phyloP scores from a whole-genome alignment of 2,797 vertebrate genomes.

The Rhincodon typus region DNA sequence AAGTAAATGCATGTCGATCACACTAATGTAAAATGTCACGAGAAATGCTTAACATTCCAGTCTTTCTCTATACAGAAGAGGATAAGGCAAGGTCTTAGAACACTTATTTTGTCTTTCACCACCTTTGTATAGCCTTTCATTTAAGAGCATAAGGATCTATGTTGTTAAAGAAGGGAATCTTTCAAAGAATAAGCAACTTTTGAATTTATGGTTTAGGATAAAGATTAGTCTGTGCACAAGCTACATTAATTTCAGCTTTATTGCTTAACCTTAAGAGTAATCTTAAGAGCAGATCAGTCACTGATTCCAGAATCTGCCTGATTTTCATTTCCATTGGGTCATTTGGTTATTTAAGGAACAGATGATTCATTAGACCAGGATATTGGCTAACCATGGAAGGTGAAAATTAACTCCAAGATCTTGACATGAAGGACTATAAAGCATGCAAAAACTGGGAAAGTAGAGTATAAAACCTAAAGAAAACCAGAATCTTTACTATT shows the following conservation, averaged over 20 bases:
- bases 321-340: background rate
- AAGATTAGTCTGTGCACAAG: background rate
- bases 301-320: background rate
- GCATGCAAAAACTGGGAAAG: background rate
- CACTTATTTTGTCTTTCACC: background rate
- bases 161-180: background rate
- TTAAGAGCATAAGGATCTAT: background rate
- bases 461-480: background rate
- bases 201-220: background rate
- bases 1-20: background rate
- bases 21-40: constrained; percentile 14
- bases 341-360: background rate
- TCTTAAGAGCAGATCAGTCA: background rate
- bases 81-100: background rate
- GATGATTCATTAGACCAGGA: background rate
- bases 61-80: background rate
- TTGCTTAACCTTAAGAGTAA: background rate
- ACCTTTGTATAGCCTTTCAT: background rate
- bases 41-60: constrained; percentile 19
- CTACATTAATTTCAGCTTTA: background rate
- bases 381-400: background rate
- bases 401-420: background rate
- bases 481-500: background rate
- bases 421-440: background rate
- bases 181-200: background rate